These are phyloP conservation scores for Diceros bicornis DNA, from an alignment of 2,797 vertebrate species.

Conservation along the genomic window DNA sequence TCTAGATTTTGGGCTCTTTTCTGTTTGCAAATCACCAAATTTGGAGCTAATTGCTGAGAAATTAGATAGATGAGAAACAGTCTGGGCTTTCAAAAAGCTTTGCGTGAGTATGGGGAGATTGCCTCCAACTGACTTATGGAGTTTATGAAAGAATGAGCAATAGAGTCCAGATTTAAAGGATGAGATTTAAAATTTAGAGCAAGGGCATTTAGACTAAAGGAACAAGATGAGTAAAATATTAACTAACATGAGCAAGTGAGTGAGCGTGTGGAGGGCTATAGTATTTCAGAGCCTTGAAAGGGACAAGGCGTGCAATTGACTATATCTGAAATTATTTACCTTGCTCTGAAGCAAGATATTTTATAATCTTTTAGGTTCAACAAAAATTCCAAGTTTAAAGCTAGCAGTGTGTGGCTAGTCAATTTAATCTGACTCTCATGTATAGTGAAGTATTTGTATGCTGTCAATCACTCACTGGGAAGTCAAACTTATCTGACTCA, in stretches of 20 bases:
- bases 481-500: conserved; percentile 20
- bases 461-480: background rate
- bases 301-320: background rate
- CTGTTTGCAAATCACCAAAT: background rate
- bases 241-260: background rate
- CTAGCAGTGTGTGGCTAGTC: background rate
- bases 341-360: background rate
- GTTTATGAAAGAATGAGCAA: background rate
- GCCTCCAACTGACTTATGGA: background rate
- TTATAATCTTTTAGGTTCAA: conserved; percentile 50
- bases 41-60: background rate
- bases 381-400: conserved; percentile 51
- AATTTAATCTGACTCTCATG: conserved; percentile 1
- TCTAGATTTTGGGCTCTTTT: background rate
- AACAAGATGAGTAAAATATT: background rate
- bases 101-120: background rate
- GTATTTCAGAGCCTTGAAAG: background rate
- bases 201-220: background rate
- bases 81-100: background rate
- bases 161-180: background rate
- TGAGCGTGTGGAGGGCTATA: background rate
- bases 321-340: background rate
- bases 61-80: background rate
- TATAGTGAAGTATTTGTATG: background rate
- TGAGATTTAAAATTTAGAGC: background rate